Percentiles rank a stretch among this genome's conserved stretches.
These are phyloP conservation scores for Mixornis gularis DNA, from an alignment of 2,113 vertebrate genomes.

Conservation along the genomic window DNA sequence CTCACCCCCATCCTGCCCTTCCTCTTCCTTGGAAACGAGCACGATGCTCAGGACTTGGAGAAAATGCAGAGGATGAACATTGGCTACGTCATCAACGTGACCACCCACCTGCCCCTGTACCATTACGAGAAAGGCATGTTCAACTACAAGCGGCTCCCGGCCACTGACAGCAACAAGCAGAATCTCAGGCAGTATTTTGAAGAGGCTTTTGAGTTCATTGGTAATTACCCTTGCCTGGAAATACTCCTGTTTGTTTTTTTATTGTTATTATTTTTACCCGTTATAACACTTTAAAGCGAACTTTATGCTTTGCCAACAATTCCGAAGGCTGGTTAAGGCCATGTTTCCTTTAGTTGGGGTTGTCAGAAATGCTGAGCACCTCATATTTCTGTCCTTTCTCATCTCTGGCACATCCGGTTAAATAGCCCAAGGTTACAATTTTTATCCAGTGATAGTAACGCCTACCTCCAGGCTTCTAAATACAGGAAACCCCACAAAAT, in stretches of 20 bases:
- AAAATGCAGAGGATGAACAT: slow-evolving; percentile 90
- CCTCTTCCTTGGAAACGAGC: slow-evolving; percentile 94
- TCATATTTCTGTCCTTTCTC: background rate
- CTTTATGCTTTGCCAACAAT: background rate
- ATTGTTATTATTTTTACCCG: background rate
- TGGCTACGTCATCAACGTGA: slow-evolving; percentile 92
- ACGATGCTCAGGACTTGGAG: slow-evolving; percentile 89
- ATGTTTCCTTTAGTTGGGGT: background rate
- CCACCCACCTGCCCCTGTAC: slow-evolving; percentile 95
- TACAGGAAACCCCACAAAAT: background rate
- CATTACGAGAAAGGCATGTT: slow-evolving; percentile 91
- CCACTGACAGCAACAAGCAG: slow-evolving; percentile 98
- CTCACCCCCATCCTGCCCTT: slow-evolving; percentile 94
- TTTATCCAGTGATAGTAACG: background rate
- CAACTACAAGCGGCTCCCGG: slow-evolving; percentile 93
- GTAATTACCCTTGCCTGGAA: slow-evolving; percentile 68
- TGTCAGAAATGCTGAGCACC: background rate
- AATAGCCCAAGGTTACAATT: background rate
- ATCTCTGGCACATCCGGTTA: background rate
- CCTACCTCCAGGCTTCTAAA: background rate
- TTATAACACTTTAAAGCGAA: background rate
- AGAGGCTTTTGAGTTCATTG: slow-evolving; percentile 98
- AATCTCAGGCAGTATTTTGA: slow-evolving; percentile 99
- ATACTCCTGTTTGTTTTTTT: background rate
- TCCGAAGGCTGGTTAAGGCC: background rate